phyloP scores from a whole-genome alignment of 2,888 invertebrate genomes.

The Odiellus spinosus region DNA sequence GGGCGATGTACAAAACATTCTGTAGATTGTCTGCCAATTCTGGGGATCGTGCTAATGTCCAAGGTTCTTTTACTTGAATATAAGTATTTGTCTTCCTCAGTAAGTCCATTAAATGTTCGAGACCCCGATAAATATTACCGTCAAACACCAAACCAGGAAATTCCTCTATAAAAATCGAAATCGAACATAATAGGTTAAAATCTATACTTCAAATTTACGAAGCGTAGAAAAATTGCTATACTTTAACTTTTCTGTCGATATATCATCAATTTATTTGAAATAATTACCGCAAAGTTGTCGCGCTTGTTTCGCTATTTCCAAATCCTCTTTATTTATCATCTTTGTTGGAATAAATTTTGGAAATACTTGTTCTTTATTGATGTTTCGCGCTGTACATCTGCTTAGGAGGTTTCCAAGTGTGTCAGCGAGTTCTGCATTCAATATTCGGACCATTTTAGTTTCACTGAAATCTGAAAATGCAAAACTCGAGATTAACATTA shows the following conservation, averaged over 20 bases:
- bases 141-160: conserved; percentile 52
- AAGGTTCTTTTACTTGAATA: conserved; percentile 71
- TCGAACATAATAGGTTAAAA: too few species aligned
- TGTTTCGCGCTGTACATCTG: conserved; percentile 53
- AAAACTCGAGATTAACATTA: conserved; percentile 1
- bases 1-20: conserved; percentile 58
- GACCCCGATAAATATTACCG: conserved; percentile 64
- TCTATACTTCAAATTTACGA: too few species aligned
- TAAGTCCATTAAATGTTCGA: conserved; percentile 55
- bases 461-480: conserved; percentile 60
- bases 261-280: background rate
- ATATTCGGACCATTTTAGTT: conserved; percentile 49
- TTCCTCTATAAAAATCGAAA: conserved; percentile 35
- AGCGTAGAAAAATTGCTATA: too few species aligned
- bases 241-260: background rate
- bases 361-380: conserved; percentile 64
- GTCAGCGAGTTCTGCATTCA: conserved; percentile 81
- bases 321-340: background rate
- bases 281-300: background rate
- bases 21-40: conserved; percentile 38
- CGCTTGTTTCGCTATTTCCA: conserved; percentile 3
- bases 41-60: conserved; percentile 55
- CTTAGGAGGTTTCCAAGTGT: conserved; percentile 77
- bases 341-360: conserved; percentile 32
- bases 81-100: conserved; percentile 67